These are phyloP conservation scores for Ascaphus truei DNA, from an alignment of 2,113 vertebrate species.

Conservation along the genomic window DNA sequence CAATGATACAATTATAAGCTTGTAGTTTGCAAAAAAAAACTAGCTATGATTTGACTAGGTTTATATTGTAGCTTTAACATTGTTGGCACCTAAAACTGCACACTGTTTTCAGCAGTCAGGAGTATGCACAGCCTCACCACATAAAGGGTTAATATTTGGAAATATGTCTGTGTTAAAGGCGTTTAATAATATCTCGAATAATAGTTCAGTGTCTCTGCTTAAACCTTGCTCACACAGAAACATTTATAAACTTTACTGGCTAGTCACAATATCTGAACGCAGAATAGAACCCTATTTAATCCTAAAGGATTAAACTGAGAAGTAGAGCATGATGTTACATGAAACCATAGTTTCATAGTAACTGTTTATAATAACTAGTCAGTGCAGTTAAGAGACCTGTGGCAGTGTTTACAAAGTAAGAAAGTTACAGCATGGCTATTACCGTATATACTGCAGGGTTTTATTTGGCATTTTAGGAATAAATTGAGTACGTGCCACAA, in stretches of 20 bases:
- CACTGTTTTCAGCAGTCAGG: no score
- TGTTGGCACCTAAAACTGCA: not conserved
- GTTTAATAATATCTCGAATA: not conserved
- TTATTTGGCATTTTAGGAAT: no score
- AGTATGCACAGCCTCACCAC: not conserved
- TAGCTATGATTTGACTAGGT: not conserved
- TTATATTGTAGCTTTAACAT: not conserved
- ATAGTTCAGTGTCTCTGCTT: not conserved
- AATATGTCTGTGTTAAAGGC: not conserved
- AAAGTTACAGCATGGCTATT: no score
- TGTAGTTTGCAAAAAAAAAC: no score
- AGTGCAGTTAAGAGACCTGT: not conserved
- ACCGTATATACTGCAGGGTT: no score
- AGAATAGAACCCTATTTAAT: not conserved
- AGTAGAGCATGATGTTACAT: not conserved
- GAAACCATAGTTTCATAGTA: not conserved
- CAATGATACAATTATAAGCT: no score
- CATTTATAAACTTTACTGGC: not conserved
- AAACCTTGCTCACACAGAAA: not conserved
- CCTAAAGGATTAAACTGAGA: not conserved
- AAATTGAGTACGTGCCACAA: no score
- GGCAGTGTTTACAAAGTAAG: not conserved
- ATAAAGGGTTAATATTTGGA: not conserved
- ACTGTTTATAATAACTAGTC: no score
- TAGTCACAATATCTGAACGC: not conserved